Percentiles rank a stretch among this genome's conserved stretches.
These are phyloP conservation scores for Manis javanica DNA, from an alignment of 2,797 vertebrate genomes.

Conservation along the genomic window DNA sequence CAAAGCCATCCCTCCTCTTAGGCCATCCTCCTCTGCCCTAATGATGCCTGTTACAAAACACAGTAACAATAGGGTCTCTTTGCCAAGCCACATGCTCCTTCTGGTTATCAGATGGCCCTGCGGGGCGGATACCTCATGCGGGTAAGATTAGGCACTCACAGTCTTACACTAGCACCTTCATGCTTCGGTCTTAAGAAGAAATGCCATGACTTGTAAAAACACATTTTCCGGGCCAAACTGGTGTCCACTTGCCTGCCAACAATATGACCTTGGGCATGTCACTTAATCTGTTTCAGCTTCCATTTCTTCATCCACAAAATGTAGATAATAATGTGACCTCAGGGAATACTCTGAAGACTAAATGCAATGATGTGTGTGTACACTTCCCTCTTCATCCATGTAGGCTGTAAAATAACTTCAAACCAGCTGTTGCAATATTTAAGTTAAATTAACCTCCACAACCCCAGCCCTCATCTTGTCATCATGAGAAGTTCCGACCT, in stretches of 20 bases:
- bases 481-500: not conserved
- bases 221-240: not conserved
- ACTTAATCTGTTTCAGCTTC: not conserved
- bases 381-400: not conserved
- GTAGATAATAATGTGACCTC: not conserved
- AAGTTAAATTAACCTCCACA: not conserved
- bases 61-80: not conserved
- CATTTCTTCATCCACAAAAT: not conserved
- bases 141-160: not conserved
- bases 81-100: conserved; percentile 1
- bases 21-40: conserved; percentile 65
- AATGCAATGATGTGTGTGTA: not conserved
- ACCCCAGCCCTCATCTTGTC: not conserved
- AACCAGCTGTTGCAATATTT: not conserved
- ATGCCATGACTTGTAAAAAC: not conserved
- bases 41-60: conserved; percentile 53
- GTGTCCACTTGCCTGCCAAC: not conserved
- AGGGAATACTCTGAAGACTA: not conserved
- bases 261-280: not conserved
- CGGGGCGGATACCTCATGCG: not conserved
- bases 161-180: not conserved
- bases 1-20: not conserved
- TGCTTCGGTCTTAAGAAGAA: conserved; percentile 7
- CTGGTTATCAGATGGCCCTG: conserved; percentile 54
- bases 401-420: not conserved